These are phyloP conservation scores for Drosophila willistoni DNA, from an alignment of 1,140 invertebrate species.

Conservation along the genomic window DNA sequence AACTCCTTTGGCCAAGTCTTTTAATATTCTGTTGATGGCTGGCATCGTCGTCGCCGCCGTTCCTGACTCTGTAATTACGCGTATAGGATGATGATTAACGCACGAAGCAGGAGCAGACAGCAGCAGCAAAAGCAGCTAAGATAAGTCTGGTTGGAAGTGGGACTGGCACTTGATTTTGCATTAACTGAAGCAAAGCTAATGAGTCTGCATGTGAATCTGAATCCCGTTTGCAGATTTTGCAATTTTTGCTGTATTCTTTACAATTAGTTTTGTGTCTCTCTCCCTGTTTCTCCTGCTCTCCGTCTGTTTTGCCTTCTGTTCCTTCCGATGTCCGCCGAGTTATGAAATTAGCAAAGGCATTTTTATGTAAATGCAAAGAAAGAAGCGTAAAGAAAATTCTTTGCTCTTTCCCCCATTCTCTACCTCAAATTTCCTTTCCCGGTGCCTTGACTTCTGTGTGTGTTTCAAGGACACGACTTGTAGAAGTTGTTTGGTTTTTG, in stretches of 20 bases:
- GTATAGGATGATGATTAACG: conserved; percentile 81
- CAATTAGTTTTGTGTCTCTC: conserved; percentile 68
- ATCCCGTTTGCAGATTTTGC: conserved; percentile 26
- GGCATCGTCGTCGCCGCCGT: conserved; percentile 15
- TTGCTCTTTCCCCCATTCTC: conserved; percentile 39
- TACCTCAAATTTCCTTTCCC: conserved; percentile 47
- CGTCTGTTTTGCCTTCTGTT: not conserved
- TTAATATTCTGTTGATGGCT: conserved; percentile 58
- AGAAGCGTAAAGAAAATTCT: conserved; percentile 53
- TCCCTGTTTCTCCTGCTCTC: not conserved
- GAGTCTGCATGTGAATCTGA: conserved; percentile 60
- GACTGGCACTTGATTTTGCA: conserved; percentile 48
- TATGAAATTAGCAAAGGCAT: conserved; percentile 79
- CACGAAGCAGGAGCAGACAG: conserved; percentile 51
- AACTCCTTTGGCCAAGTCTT: conserved; percentile 42
- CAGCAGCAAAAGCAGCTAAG: conserved; percentile 21
- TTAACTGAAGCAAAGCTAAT: conserved; percentile 77
- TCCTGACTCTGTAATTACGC: conserved; percentile 71
- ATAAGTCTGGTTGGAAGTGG: conserved; percentile 7
- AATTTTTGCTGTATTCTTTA: conserved; percentile 47
- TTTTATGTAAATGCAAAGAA: conserved; percentile 70
- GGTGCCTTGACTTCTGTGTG: conserved; percentile 13
- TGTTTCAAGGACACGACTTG: conserved; percentile 70
- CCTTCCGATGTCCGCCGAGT: conserved; percentile 36
- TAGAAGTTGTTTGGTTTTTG: conserved; percentile 67